Base-by-base conservation (phyloP, 2,797 vertebrate species). In the Dipus sagitta region DNA sequence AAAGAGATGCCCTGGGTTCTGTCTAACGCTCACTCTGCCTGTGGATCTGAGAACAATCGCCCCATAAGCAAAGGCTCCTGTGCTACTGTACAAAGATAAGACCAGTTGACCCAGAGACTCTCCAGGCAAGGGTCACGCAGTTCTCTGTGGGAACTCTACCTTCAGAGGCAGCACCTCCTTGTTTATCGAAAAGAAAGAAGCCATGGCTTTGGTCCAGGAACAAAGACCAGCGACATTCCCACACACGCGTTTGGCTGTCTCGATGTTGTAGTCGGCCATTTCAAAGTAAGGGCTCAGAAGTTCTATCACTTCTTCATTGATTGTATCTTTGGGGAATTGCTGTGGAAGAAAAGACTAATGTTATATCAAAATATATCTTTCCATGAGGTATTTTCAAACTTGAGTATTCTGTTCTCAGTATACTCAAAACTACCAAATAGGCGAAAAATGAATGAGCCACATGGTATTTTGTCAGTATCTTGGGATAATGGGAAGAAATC, bases 121-220 rank as follows among this genome's bases (percentile, higher is more conserved):
- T 32, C 17, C 30, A 18, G 26, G 38, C 5, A 18, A 0, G 0
- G 6, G 0, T 54, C 12, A 18, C 0, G 1, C 14, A 13, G 21
- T 9, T 79, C 32, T 42, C 32, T 12, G 38, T 1, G 10, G 64
- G 32, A 72, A 9, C 26, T n/a, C 78, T 98, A 99, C 99, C 99
- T 99, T 99, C 96, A 99, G 97, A 86, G 99, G 99, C 71, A 99
- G 97, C 77, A 99, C 99, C 97, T 99, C 99, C 97, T 99, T 99
- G 98, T 99, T 99, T 96, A 99, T 99, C 79, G 99, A 98, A 97
- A 99, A 99, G 98, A 99, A 99, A 10, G 99, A 97, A 6, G 99
- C 99, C 99, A 99, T 99, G 62, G 99, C 99, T 98, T 99, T 99
- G 13, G 99, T 99, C 99, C 99, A 99, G 17, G 99, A 99, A 88